These are phyloP conservation scores for Syngnathoides biaculeatus DNA, from an alignment of 2,113 vertebrate species.

Conservation along the genomic window DNA sequence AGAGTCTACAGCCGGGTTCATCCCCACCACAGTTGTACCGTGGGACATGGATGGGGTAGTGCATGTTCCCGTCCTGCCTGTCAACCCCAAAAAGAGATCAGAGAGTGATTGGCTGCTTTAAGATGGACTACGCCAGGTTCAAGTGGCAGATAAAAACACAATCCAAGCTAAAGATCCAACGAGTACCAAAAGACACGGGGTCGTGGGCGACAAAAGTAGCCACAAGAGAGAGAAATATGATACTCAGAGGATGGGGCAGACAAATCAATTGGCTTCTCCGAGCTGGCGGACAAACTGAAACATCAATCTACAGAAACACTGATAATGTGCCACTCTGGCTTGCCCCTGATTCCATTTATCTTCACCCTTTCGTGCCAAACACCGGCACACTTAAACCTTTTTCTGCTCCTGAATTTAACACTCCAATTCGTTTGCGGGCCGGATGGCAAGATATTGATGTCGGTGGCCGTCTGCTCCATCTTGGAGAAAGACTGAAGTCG, in stretches of 20 bases:
- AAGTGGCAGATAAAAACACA: slow-evolving; percentile 57
- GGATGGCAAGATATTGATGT: slow-evolving; percentile 61
- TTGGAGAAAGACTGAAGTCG: slow-evolving; percentile 53
- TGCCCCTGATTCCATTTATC: slow-evolving; percentile 40
- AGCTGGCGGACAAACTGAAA: slow-evolving; percentile 41
- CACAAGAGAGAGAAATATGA: slow-evolving; percentile 17
- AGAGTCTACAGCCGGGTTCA: no score
- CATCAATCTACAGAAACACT: slow-evolving; percentile 48
- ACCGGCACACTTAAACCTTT: slow-evolving; percentile 19
- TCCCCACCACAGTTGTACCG: no score
- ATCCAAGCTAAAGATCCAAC: slow-evolving; percentile 44
- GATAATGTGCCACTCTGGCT: slow-evolving; percentile 41
- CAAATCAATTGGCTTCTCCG: slow-evolving; percentile 61
- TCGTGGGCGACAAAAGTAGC: slow-evolving; percentile 10
- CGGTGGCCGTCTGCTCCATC: slow-evolving; percentile 58
- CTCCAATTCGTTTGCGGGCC: slow-evolving; percentile 52
- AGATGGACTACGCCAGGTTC: slow-evolving; percentile 23
- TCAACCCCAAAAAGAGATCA: no score
- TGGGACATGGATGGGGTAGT: no score
- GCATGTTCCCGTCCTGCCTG: no score
- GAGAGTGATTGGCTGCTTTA: slow-evolving; percentile 23
- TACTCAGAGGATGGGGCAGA: slow-evolving; percentile 26
- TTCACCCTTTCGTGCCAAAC: slow-evolving; percentile 3
- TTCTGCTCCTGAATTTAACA: slow-evolving; percentile 53
- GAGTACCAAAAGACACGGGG: slow-evolving; percentile 52